Conservation (phyloP, 2,113 vertebrate genomes). For the Xenopus borealis region DNA sequence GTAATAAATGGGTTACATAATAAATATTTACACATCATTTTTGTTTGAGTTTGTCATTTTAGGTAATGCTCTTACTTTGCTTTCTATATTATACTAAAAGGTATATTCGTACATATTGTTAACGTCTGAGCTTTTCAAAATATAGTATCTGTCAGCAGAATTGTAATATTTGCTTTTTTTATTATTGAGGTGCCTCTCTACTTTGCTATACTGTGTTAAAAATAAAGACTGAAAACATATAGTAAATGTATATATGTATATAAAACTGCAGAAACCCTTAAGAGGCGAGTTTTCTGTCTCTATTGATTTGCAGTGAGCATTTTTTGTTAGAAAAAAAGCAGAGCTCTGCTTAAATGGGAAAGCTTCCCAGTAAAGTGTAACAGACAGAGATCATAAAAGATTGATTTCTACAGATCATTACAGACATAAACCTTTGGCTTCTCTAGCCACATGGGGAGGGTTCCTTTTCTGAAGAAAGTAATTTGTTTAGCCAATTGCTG, state of each 20-base stretch:
- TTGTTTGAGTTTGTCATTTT: too few relatives aligned
- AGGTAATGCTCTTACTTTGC: too few relatives aligned
- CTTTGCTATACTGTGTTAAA: too few relatives aligned
- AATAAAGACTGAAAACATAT: too few relatives aligned
- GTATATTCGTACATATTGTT: too few relatives aligned
- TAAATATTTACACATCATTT: too few relatives aligned
- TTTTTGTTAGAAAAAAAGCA: neutral
- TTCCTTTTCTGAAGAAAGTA: conserved; percentile 52
- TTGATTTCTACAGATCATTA: conserved; percentile 59
- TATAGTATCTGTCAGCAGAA: too few relatives aligned
- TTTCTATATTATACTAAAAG: too few relatives aligned
- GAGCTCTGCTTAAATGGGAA: neutral
- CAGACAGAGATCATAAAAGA: conserved; percentile 60
- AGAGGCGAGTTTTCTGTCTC: neutral
- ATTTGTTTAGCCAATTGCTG: conserved; percentile 51
- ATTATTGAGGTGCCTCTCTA: too few relatives aligned
- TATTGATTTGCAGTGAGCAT: neutral
- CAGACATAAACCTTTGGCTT: conserved; percentile 57
- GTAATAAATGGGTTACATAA: too few relatives aligned
- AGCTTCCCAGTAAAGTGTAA: conserved; percentile 55
- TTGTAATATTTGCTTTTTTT: too few relatives aligned
- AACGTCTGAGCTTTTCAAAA: too few relatives aligned
- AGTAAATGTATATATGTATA: neutral
- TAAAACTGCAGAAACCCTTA: neutral
- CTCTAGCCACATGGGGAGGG: conserved; percentile 50